Evolutionary conservation across 2,113 vertebrate species (phyloP).

Genomic region (Thalassarche chlororhynchos): DNA sequence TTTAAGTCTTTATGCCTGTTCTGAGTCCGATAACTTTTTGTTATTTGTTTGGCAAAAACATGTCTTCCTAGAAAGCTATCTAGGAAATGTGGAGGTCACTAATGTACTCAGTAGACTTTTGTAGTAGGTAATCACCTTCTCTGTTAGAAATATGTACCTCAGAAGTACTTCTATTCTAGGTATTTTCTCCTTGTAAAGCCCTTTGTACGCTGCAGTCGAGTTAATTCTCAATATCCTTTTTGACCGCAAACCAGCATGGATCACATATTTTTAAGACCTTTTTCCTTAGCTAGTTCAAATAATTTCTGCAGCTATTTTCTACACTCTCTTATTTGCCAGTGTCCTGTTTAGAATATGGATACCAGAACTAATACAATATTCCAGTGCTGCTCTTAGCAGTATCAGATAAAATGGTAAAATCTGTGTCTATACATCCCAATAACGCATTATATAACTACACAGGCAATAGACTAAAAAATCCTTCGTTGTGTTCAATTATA

Average conservation of each 20-base stretch:
- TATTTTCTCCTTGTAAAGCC: not conserved
- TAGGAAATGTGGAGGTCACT: not conserved
- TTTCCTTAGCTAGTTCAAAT: not conserved
- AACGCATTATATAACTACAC: not conserved
- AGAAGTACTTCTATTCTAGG: not conserved
- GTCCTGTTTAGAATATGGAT: not conserved
- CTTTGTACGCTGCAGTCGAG: not conserved
- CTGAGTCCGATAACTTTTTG: not conserved
- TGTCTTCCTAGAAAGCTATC: not conserved
- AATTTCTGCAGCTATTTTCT: not conserved
- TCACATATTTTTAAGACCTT: not conserved
- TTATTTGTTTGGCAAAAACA: not conserved
- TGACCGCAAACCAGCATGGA: not conserved
- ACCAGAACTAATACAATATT: not conserved
- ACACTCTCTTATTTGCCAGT: not conserved
- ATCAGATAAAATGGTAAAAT: not conserved
- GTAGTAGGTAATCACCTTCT: not conserved
- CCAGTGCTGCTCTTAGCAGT: not conserved
- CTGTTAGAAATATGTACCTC: not conserved
- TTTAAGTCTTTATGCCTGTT: not conserved
- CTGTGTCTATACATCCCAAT: not conserved
- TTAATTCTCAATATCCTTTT: not conserved
- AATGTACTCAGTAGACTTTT: not conserved
- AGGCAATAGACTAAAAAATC: not conserved
- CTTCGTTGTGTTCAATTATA: not conserved